Base-by-base conservation (phyloP, 2,113 vertebrate species). In the Nannobrachium achirus region DNA sequence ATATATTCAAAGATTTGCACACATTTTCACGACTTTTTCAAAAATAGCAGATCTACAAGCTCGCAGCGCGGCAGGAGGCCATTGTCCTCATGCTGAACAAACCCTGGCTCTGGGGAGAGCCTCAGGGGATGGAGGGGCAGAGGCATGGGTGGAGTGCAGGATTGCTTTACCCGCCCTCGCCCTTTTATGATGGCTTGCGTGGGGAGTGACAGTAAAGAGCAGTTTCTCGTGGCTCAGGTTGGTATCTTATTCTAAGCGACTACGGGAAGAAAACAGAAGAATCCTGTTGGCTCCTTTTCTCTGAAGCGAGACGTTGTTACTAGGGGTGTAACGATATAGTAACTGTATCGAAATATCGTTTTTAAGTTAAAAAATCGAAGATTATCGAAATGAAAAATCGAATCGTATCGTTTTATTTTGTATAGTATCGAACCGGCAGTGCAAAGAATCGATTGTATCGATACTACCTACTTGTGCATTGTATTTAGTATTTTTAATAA, bases 121-220 rank as follows among this genome's bases (percentile, higher is more conserved):
- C 60, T 45, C 20, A 15, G 44, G 57, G 40, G 70, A 7, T 69
- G 25, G 2, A 18, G 63, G 48, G 62, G 53, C 16, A 13, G 10
- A 44, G 9, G 15, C 13, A 51, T 41, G 18, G 71, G 66, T 52
- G 55, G 68, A 75, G 69, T 38, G 59, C 56, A 61, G 62, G 71
- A 77, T 62, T 19, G 39, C 25, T 74, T n/a, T 60, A 76, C 63
- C 40, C 18, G 7, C 10, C 20, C 1, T 39, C 46, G 10, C 63
- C 59, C 51, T 64, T 40, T 64, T 40, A 69, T 62, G 19, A 46
- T 58, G 69, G 64, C 20, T 13, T 61, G 38, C 56, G 38, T 56
- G 8, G 25, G 18, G 40, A 45, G 18, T 40, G n/a, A n/a, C n/a
- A n/a, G n/a, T n/a, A n/a, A n/a, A n/a, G 61, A 61, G 38, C 1